A percentile compares a stretch with the other conserved stretches of the same genome.
phyloP scores from a whole-genome alignment of 1,140 invertebrate genomes.

The Trichoplusia ni region DNA sequence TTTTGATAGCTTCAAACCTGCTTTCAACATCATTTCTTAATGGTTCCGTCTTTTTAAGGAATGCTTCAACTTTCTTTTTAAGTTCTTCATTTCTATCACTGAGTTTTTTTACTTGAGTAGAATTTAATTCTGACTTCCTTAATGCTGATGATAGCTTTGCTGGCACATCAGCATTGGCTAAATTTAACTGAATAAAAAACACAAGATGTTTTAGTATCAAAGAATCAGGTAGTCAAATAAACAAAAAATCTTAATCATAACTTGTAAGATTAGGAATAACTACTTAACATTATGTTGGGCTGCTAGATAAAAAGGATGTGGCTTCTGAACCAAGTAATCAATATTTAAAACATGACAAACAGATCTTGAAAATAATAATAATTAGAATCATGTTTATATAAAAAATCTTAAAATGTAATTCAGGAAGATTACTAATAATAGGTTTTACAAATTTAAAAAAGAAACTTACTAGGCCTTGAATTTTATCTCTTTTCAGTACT shows the following conservation, averaged over 20 bases:
- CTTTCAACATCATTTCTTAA: constrained; percentile 62
- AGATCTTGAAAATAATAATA: too few relatives aligned
- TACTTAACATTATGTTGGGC: too few relatives aligned
- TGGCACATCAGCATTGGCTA: constrained; percentile 69
- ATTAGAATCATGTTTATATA: too few relatives aligned
- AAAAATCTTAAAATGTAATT: too few relatives aligned
- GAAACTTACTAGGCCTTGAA: constrained; percentile 61
- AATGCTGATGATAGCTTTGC: constrained; percentile 69
- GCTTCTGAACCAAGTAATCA: too few relatives aligned
- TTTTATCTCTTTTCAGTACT: constrained; percentile 43
- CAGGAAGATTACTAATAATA: neutral
- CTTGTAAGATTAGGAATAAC: too few relatives aligned
- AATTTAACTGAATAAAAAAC: constrained; percentile 56
- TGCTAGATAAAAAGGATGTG: too few relatives aligned
- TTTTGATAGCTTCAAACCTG: constrained; percentile 65
- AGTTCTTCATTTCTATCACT: constrained; percentile 60
- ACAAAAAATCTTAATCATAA: too few relatives aligned
- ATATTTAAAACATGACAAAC: too few relatives aligned
- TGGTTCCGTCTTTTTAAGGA: constrained; percentile 63
- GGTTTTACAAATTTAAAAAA: neutral
- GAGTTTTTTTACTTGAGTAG: constrained; percentile 63
- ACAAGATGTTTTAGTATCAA: neutral
- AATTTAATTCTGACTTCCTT: constrained; percentile 68
- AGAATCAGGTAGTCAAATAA: neutral
- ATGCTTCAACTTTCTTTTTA: constrained; percentile 60